phyloP scores from a whole-genome alignment of 2,797 vertebrate genomes.

The Psittacula derbiana region DNA sequence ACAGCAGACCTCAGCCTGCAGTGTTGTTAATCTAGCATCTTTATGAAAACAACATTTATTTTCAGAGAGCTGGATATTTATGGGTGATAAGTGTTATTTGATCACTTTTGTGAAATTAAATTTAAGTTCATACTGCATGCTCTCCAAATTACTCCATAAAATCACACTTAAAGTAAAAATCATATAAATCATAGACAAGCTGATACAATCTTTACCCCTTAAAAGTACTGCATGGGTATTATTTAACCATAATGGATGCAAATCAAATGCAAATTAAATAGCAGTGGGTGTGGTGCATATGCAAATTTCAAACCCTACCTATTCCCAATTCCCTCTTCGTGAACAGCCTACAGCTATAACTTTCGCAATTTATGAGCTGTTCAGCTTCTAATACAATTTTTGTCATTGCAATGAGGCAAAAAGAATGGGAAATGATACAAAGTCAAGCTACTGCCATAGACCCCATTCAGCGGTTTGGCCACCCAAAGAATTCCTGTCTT shows the following conservation, averaged over 20 bases:
- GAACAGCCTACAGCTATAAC: slow-evolving; percentile 59
- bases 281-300: slow-evolving; percentile 32
- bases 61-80: slow-evolving; percentile 19
- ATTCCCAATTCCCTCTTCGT: slow-evolving; percentile 53
- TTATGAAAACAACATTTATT: background rate
- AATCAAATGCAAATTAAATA: slow-evolving; percentile 58
- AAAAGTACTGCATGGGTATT: background rate
- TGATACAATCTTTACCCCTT: background rate
- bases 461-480: background rate
- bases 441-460: background rate
- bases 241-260: slow-evolving; percentile 18
- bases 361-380: slow-evolving; percentile 52
- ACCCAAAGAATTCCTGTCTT: background rate
- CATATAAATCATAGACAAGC: slow-evolving; percentile 15
- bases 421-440: background rate
- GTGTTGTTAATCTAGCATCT: background rate
- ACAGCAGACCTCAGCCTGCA: background rate
- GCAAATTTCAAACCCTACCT: slow-evolving; percentile 35
- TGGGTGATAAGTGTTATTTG: slow-evolving; percentile 24
- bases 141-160: slow-evolving; percentile 45
- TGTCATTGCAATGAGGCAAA: slow-evolving; percentile 42
- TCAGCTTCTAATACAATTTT: slow-evolving; percentile 39
- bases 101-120: slow-evolving; percentile 38
- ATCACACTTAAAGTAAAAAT: slow-evolving; percentile 4
- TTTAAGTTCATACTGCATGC: background rate